Conservation (phyloP, 2,113 vertebrate genomes). For the Fukomys damarensis region DNA sequence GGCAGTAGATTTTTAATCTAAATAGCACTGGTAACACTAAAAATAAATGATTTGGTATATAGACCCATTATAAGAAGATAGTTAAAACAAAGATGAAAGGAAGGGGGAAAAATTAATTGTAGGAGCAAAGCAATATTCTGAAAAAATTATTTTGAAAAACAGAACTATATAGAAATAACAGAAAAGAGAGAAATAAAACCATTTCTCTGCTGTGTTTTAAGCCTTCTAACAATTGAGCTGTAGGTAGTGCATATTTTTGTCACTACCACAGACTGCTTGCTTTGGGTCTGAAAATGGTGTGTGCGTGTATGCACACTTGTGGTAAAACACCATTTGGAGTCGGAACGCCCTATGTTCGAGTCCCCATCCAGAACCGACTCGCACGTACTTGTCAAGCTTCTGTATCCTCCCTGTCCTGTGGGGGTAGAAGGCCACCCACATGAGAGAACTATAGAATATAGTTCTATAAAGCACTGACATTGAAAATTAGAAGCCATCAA, state of each 20-base stretch:
- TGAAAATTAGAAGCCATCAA: neutral
- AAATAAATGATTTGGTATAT: neutral
- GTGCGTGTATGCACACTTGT: fast-evolving
- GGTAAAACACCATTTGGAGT: too few species aligned
- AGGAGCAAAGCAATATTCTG: neutral
- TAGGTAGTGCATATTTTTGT: neutral
- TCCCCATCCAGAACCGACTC: neutral
- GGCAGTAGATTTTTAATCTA: neutral
- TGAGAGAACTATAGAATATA: neutral
- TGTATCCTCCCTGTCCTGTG: neutral
- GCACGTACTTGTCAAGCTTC: neutral
- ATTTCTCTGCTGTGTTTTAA: neutral
- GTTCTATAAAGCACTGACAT: neutral
- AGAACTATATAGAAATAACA: neutral
- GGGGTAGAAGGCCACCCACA: neutral
- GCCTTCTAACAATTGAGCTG: too few species aligned
- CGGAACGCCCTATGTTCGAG: too few species aligned
- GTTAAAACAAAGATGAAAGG: too few species aligned
- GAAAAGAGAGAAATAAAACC: neutral
- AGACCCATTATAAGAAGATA: neutral
- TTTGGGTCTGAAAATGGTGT: neutral
- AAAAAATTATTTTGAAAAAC: neutral
- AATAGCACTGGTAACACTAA: neutral
- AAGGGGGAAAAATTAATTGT: neutral
- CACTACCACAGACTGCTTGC: too few species aligned